These are phyloP conservation scores for Drosophila testacea DNA, from an alignment of 2,888 invertebrate genomes.

Conservation along the genomic window DNA sequence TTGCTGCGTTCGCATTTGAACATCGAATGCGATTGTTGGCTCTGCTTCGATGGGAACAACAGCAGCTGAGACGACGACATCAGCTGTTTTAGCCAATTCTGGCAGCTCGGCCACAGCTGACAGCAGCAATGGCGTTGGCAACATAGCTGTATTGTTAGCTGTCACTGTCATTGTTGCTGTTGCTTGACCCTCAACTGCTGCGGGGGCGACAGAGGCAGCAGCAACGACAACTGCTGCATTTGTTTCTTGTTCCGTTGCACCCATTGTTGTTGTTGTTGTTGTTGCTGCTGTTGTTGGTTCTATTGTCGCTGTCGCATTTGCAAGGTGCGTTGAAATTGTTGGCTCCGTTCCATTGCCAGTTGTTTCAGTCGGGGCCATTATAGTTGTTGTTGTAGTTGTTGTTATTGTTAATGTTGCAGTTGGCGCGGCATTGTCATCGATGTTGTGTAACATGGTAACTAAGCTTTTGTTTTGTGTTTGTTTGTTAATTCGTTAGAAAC, in stretches of 20 bases:
- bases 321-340: slow-evolving; percentile 72
- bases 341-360: slow-evolving; percentile 70
- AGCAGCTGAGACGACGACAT: slow-evolving; percentile 18
- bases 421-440: slow-evolving; percentile 61
- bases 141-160: slow-evolving; percentile 48
- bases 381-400: slow-evolving; percentile 39
- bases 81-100: slow-evolving; percentile 62
- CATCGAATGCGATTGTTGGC: slow-evolving; percentile 60
- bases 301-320: slow-evolving; percentile 47
- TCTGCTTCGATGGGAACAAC: slow-evolving; percentile 31
- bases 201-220: slow-evolving; percentile 30
- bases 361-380: slow-evolving; percentile 60
- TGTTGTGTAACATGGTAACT: slow-evolving; percentile 72
- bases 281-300: slow-evolving; percentile 32
- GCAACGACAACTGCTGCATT: slow-evolving; percentile 23
- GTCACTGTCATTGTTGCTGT: slow-evolving; percentile 49
- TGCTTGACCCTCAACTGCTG: slow-evolving; percentile 53
- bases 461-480: slow-evolving; percentile 32
- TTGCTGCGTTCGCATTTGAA: slow-evolving; percentile 75
- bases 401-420: slow-evolving; percentile 55
- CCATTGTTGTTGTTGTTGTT: slow-evolving; percentile 23
- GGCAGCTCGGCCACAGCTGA: slow-evolving; percentile 57
- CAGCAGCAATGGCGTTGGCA: slow-evolving; percentile 38
- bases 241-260: slow-evolving; percentile 47
- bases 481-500: slow-evolving; percentile 19